Base-by-base conservation (phyloP, 2,113 vertebrate species). In the Xiphophorus maculatus region DNA sequence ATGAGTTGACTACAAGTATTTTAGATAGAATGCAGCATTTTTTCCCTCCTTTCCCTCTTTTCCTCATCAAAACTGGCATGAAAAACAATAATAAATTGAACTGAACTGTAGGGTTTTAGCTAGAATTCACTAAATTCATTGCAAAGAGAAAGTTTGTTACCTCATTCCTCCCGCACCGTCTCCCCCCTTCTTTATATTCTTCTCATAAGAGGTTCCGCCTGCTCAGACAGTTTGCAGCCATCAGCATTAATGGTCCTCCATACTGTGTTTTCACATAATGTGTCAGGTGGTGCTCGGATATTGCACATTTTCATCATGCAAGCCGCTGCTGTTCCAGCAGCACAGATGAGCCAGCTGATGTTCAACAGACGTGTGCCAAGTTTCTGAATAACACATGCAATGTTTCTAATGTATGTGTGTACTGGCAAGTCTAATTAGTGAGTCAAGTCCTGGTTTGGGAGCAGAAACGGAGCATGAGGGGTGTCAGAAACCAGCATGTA, bases 281-380 rank as follows among this genome's bases (percentile, higher is more conserved):
- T 5, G 27, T 83, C 79, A 82, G 71, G 68, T 80, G 69, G 82
- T 73, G 65, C 62, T 66, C 68, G 69, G 80, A 84, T 89, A 91
- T 90, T 89, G 64, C 74, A 88, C 29, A 70, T 82, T 75, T 89
- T 81, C 30, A 88, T 91, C 84, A 87, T 71, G 67, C 66, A 66
- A 65, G 66, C 22, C n/a, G 27, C 73, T 1, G 11, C 40, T 40
- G 54, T 74, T 12, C 33, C 67, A 35, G 27, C 14, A 22, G 32
- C 40, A 33, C 63, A 72, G 25, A 71, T 42, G 58, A 67, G 66
- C 33, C 63, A 1, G 61, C 5, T n/a, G 63, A 30, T 61, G 62
- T 32, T 73, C 71, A 22, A 77, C 63, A 54, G 10, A 69, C 2
- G 2, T 65, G 25, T 70, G 17, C 42, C 11, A 77, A 61, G 63